Base-by-base conservation (phyloP, 2,888 invertebrate species). In the Elysia crispata region DNA sequence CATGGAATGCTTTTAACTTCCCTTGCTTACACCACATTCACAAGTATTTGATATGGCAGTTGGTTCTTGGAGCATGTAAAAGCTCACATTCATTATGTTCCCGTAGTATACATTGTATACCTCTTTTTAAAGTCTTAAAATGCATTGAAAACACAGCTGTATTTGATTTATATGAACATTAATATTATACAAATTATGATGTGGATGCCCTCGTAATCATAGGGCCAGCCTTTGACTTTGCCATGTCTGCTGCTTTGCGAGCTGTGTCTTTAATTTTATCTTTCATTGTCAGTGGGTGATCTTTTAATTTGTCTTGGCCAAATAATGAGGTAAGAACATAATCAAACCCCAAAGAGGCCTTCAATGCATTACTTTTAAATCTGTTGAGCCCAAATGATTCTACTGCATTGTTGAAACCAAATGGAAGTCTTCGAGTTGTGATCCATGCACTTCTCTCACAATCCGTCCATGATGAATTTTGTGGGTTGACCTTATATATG, bases 301-400 rank as follows among this genome's bases (percentile, higher is more conserved):
- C 85, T 62, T 81, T 79, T 5, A 81, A 66, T 23, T 72, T 50
- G 1, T 84, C 81, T 23, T 83, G 60, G 15, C 76, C 70, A 79
- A 86, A 92, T 74, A 90, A 83, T 41, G 83, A 81, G 8, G 88
- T 93, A 11, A 97, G 93, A 1, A 97, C 96, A 91, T 95, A 94
- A 92, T 97, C 96, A 92, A 97, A 97, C 20, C 98, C 98, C 85
- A 94, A 93, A 70, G 95, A 95, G 93, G 97, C 96, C 93, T 97
- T 96, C 50, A 92, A 91, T 87, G 96, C 95, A 91, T 98, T 97
- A 90, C 96, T 96, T 90, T 95, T 95, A 92, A 97, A 98, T 83
- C 97, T 94, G 82, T 97, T 97, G 84, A 96, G 93, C 1, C 97
- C 98, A 92, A 97, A 98, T 8, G 96, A 96, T 84, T 97, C 95